Conservation (phyloP, 2,113 vertebrate species). For the Mixornis gularis region DNA sequence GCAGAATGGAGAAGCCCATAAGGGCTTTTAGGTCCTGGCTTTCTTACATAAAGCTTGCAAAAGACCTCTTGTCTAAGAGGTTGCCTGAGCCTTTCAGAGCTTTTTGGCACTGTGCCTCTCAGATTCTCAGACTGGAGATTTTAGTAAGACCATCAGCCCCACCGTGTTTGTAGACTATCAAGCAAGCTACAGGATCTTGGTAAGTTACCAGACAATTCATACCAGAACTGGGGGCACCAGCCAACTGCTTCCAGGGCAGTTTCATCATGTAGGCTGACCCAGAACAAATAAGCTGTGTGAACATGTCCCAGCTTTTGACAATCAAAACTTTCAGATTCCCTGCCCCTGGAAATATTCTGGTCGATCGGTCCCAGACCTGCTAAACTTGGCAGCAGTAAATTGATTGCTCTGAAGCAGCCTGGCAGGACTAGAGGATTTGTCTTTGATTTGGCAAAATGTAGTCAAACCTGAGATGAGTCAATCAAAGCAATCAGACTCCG, state of each 20-base stretch:
- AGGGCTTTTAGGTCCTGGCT: background rate
- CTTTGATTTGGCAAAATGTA: constrained; percentile 19
- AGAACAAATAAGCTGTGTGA: background rate
- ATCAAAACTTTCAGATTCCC: background rate
- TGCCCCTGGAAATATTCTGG: background rate
- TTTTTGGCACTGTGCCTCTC: background rate
- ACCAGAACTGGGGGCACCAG: background rate
- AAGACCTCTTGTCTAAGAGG: background rate
- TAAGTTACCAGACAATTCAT: background rate
- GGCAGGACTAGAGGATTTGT: background rate
- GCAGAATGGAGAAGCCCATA: background rate
- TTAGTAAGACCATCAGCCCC: background rate
- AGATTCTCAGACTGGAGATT: background rate
- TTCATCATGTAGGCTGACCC: background rate
- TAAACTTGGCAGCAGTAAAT: background rate
- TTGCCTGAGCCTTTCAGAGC: background rate
- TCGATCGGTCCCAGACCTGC: background rate
- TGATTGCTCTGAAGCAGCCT: background rate
- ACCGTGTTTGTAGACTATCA: background rate
- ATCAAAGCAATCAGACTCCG: background rate
- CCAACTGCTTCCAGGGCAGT: background rate
- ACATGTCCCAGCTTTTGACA: background rate
- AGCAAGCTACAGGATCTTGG: background rate
- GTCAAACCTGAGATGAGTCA: constrained; percentile 23
- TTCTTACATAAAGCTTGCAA: background rate